Base-by-base conservation (phyloP, 2,113 vertebrate species). In the Pelusios castaneus region DNA sequence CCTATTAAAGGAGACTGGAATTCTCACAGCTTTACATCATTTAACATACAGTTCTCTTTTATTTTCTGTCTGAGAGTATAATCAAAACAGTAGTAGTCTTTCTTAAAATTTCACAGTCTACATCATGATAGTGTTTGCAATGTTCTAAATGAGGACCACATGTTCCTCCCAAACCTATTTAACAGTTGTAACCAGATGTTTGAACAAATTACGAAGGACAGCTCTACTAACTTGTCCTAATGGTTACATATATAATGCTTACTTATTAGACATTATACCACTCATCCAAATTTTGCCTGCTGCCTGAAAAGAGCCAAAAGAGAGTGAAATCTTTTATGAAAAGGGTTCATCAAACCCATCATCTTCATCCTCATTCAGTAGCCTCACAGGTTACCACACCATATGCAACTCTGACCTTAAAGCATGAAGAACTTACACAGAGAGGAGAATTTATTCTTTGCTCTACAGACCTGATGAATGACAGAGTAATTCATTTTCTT, bases 101-200 rank as follows among this genome's bases (percentile, higher is more conserved):
- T 95, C 97, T 97, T 95, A 96, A 97, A 96, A 96, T 94, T 94
- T 98, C 96, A 94, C 90, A 95, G 87, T 95, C 93, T 92, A 82
- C 94, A 95, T 92, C 94, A 82, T 82, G 91, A 92, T 92, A 94
- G 87, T 89, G 86, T 95, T 97, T 97, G 87, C 58, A 97, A 52
- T 80, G 80, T 75, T 97, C 94, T 94, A 97, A 97, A 98, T 97
- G 94, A 97, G 82, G 96, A 97, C 92, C 97, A 98, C 87, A 96
- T 98, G 97, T 93, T 97, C 75, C 85, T 91, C 45, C 34, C 67
- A 92, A 97, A 84, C 47, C 56, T 95, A 82, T 70, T 97, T 95
- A 97, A 93, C 87, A 92, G 90, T 92, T 94, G 80, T 95, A 96
- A 95, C 96, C 97, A 98, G 98, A 98, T 97, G 97, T 98, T 97